Evolutionary conservation across 2,888 invertebrate species (phyloP).

Genomic region (Ryuthela nishihirai): DNA sequence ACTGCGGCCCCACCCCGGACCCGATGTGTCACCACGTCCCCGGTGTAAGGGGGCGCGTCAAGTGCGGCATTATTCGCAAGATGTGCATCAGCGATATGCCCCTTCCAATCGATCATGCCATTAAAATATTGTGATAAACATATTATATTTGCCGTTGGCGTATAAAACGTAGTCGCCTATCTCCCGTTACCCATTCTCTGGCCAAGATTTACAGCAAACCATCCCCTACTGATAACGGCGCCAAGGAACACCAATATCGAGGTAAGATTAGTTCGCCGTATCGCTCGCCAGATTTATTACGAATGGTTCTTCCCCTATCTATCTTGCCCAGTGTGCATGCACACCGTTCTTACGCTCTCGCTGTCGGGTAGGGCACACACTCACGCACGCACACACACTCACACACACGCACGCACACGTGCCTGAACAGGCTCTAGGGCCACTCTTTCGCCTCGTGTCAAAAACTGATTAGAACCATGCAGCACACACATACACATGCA

Average conservation of each 20-base stretch:
- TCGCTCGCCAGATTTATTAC: constrained; percentile 4
- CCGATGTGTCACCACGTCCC: no score
- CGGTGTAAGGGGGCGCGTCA: no score
- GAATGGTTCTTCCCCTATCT: not conserved
- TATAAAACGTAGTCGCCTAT: constrained; percentile 1
- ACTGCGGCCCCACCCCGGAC: no score
- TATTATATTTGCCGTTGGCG: constrained; percentile 5
- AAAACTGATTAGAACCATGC: constrained; percentile 6
- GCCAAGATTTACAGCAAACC: constrained; percentile 1
- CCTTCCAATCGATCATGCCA: constrained; percentile 2
- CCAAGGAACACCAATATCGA: not conserved
- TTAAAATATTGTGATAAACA: constrained; percentile 6
- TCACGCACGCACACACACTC: no score
- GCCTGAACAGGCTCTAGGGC: no score
- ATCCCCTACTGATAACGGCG: not conserved
- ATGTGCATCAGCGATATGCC: not conserved
- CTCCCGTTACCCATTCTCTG: not conserved
- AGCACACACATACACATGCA: no score
- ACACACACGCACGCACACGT: no score
- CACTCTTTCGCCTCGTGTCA: not conserved
- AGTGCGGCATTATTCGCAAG: constrained; percentile 2
- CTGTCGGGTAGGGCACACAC: not conserved
- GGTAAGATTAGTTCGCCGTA: constrained; percentile 1
- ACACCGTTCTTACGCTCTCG: not conserved
- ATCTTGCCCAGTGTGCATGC: not conserved